Evolutionary conservation across 2,113 vertebrate genomes (phyloP), one percentile per base, ranked within the genome.

Genomic region (Copsychus sechellarum): DNA sequence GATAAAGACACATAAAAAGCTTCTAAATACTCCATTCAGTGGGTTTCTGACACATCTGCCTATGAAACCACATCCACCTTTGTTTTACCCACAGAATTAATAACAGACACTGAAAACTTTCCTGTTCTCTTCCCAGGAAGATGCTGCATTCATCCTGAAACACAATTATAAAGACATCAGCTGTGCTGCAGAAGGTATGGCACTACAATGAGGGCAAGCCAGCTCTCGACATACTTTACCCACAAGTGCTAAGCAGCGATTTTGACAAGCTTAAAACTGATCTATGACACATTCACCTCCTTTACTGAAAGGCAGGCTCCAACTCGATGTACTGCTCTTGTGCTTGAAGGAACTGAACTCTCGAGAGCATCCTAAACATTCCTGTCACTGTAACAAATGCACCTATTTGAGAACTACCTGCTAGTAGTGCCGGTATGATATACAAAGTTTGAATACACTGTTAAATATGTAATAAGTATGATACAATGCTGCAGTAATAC

Each of bases 391-490:
- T 9, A 60, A 54, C 10, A 71, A 50, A 43, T 2, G 12, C 4
- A 45, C 5, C 8, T 14, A 6, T 5, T 29, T 54, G 61, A 88
- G 9, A 70, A 70, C 5, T 29, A 65, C 0, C 15, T 40, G 23
- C 20, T 72, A 23, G 12, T 4, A 34, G 29, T 13, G 61, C 2
- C 0, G 0, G 8, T 12, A 43, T 1, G 2, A 64, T 2, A 21
- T 0, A 11, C 0, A 1, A 22, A 25, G 29, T 17, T 24, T 40
- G 2, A 6, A 12, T 4, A 31, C 0, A 8, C 7, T 31, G 38
- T 28, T 62, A 40, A 65, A 20, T 3, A 33, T 0, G 1, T 13
- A 51, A 38, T 18, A 6, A 18, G 38, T 34, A n/a, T 2, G 2
- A 38, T 1, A 47, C 3, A 8, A 6, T 11, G 23, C n/a, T 34